Base-by-base conservation (phyloP, 2,113 vertebrate species). In the Oxyura jamaicensis region DNA sequence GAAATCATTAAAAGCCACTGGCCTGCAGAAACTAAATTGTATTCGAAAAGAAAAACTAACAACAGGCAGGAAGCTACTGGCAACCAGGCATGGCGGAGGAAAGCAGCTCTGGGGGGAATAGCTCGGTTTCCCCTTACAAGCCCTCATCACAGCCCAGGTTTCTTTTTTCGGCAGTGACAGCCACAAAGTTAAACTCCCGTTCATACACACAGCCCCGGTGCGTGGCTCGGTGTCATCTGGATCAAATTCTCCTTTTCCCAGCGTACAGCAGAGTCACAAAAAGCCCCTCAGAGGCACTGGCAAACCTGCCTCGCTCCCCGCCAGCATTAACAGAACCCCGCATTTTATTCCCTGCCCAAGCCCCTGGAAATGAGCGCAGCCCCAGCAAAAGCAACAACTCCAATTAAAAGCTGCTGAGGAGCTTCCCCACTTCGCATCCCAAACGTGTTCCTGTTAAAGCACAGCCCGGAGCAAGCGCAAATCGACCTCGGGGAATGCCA, bases 1-100 rank as follows among this genome's bases (percentile, higher is more conserved):
- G 94, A 96, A 96, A 96, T 96, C 95, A 94, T 95, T 94, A 94
- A 94, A 97, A 94, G 95, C 92, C 86, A 95, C 93, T 92, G 95
- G 93, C 86, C 83, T 96, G 92, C 93, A 96, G 93, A 96, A 96
- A 92, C 88, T 53, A 95, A 96, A 96, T 68, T 66, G 93, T 93
- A 86, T 92, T 91, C 69, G 9, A 91, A 92, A 96, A 96, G 84
- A 95, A 96, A 94, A 96, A 94, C 90, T 93, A 97, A 95, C 91
- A 94, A 90, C 95, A 92, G 86, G 68, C 75, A 92, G 91, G 92
- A 97, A 95, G 88, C 93, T 77, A 87, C 78, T 50, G 84, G 81
- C 93, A 95, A 86, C 62, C 81, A 86, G 78, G 90, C 92, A 91
- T 4, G 8, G 95, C 78, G 85, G 83, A 74, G 84, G 73, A 59